Conservation (phyloP, 2,888 invertebrate genomes). For the Fragum whitleyi region DNA sequence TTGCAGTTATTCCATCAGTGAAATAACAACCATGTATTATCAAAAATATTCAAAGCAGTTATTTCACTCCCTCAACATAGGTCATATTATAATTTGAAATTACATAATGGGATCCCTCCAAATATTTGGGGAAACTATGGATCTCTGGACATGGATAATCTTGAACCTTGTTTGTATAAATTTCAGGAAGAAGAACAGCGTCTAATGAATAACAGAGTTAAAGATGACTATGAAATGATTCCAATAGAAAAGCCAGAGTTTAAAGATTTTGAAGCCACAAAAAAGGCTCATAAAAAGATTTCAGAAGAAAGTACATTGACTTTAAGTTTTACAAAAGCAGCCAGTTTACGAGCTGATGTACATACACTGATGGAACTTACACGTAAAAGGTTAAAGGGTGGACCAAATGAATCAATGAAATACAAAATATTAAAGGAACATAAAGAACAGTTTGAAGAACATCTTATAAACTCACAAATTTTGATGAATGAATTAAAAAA, state of each 20-base stretch:
- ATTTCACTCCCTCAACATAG: too few species aligned
- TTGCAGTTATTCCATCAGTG: too few species aligned
- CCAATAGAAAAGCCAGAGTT: background rate
- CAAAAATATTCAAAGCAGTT: too few species aligned
- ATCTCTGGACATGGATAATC: too few species aligned
- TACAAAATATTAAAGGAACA: background rate
- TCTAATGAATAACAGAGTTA: background rate
- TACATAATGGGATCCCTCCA: too few species aligned
- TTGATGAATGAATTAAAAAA: background rate
- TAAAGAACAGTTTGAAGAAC: background rate
- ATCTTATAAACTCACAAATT: background rate
- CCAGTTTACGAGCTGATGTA: background rate
- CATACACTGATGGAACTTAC: background rate
- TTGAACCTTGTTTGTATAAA: too few species aligned
- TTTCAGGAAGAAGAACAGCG: background rate
- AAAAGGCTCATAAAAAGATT: background rate
- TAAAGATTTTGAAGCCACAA: background rate
- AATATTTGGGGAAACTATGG: too few species aligned
- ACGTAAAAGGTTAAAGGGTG: background rate
- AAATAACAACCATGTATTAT: too few species aligned
- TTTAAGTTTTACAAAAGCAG: background rate
- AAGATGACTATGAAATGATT: conserved; percentile 1
- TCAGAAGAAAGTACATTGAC: background rate
- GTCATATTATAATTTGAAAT: too few species aligned
- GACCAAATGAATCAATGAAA: background rate